Percentiles rank a stretch among this genome's conserved stretches.
phyloP scores from a whole-genome alignment of 1,140 invertebrate genomes.

The Ceratina australensis region DNA sequence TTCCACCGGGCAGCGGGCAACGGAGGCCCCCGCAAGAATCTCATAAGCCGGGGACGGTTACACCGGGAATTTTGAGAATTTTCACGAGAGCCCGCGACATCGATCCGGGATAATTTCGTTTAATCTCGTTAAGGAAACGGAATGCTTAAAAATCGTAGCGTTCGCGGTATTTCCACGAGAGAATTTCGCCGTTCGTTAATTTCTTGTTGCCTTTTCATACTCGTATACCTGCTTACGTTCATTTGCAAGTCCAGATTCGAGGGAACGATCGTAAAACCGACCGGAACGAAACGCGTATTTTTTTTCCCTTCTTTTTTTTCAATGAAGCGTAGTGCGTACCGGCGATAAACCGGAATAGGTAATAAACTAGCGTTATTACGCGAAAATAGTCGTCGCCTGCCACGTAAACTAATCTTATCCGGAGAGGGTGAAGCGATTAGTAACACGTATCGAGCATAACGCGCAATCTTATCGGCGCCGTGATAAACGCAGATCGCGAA shows the following conservation, averaged over 20 bases:
- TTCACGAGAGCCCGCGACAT: constrained; percentile 34
- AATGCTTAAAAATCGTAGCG: not conserved
- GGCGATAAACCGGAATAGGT: not conserved
- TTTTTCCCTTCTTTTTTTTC: too few relatives aligned
- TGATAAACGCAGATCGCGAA: constrained; percentile 3
- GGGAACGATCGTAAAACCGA: not conserved
- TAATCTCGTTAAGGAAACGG: not conserved
- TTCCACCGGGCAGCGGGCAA: constrained; percentile 39
- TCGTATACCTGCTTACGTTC: not conserved
- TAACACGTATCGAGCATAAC: constrained; percentile 33
- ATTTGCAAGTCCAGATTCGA: not conserved
- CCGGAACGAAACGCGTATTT: not conserved
- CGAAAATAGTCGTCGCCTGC: constrained; percentile 28
- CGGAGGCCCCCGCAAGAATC: constrained; percentile 45
- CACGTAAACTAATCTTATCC: constrained; percentile 37
- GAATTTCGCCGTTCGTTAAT: not conserved
- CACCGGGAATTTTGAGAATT: constrained; percentile 64
- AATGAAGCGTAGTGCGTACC: not conserved
- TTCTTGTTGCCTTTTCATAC: not conserved
- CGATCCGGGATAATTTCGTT: not conserved
- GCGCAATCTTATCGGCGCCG: constrained; percentile 30
- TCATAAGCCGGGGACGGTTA: constrained; percentile 48
- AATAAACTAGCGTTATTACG: constrained; percentile 16
- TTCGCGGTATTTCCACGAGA: not conserved
- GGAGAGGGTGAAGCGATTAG: constrained; percentile 43